These are phyloP conservation scores for Macrotis lagotis DNA, from an alignment of 2,113 vertebrate genomes.

Conservation along the genomic window DNA sequence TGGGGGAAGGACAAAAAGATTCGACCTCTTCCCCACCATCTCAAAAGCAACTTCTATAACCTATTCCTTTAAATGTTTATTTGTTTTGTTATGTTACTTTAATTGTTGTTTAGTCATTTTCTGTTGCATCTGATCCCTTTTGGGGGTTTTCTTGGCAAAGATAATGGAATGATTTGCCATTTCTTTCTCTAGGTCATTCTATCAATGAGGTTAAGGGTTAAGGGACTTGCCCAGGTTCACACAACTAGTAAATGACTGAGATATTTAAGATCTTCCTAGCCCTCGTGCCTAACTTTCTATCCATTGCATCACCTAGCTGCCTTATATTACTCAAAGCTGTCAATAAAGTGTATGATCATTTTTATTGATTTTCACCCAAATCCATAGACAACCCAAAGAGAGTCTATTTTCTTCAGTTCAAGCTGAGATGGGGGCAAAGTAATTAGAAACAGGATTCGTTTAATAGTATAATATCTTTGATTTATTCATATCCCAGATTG, in stretches of 20 bases:
- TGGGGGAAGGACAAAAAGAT: not conserved
- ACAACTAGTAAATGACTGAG: not conserved
- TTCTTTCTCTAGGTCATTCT: not conserved
- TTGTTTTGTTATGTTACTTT: not conserved
- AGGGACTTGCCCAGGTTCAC: not conserved
- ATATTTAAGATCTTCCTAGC: not conserved
- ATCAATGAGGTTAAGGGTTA: not conserved
- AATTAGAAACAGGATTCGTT: not conserved
- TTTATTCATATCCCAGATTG: not conserved
- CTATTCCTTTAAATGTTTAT: not conserved
- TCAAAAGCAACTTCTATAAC: not conserved
- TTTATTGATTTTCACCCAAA: not conserved
- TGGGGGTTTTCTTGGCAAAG: not conserved
- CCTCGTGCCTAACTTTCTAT: not conserved
- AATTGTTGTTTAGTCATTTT: not conserved
- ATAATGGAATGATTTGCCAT: not conserved
- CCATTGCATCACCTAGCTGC: not conserved
- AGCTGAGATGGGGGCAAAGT: not conserved
- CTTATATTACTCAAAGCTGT: not conserved
- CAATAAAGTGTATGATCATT: not conserved
- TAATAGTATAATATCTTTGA: not conserved
- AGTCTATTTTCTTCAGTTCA: not conserved
- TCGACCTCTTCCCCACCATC: not conserved
- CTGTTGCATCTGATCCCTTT: not conserved
- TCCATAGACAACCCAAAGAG: not conserved